A percentile compares a stretch with the other conserved stretches of the same genome.
These are phyloP conservation scores for Oreochromis grahami DNA, from an alignment of 2,797 vertebrate genomes.

Conservation along the genomic window DNA sequence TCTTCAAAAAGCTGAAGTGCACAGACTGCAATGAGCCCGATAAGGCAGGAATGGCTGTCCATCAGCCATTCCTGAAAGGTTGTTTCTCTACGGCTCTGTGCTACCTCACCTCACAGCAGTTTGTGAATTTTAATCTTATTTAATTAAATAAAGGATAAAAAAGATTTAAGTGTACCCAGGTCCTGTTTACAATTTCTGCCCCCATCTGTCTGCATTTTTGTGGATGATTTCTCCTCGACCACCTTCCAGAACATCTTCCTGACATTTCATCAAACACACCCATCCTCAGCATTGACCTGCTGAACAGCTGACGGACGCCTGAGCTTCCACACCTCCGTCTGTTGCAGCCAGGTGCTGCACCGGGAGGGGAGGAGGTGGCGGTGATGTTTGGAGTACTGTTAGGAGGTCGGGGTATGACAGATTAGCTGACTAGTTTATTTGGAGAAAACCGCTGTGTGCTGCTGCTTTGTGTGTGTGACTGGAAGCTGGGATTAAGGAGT, in stretches of 20 bases:
- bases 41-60: neutral
- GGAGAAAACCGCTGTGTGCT: neutral
- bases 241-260: neutral
- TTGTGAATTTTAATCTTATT: neutral
- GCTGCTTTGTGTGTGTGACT: neutral
- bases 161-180: neutral
- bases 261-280: neutral
- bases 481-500: conserved; percentile 33
- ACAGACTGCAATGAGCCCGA: fast-evolving
- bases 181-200: neutral
- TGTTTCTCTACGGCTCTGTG: neutral
- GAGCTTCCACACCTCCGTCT: neutral
- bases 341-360: neutral
- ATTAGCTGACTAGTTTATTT: neutral
- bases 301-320: neutral
- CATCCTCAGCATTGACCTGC: fast-evolving
- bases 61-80: neutral
- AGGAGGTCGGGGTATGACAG: fast-evolving
- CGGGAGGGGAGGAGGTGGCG: neutral
- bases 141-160: neutral
- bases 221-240: neutral
- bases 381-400: neutral
- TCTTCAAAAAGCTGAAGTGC: neutral
- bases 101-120: neutral
- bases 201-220: neutral